phyloP scores from a whole-genome alignment of 2,888 invertebrate species.

The Drosophila incognita region DNA sequence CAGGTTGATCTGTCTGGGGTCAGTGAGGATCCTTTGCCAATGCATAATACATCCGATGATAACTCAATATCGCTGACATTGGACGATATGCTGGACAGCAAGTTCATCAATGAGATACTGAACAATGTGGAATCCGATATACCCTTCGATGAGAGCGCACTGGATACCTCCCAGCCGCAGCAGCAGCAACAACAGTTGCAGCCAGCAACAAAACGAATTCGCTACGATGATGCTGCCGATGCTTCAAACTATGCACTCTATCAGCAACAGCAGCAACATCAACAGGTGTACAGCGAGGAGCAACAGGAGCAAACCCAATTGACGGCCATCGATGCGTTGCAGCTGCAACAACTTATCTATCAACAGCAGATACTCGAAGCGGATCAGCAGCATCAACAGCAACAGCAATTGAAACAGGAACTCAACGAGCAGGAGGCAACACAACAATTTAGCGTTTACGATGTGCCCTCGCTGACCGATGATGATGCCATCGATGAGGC shows the following conservation, averaged over 20 bases:
- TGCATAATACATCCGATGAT: conserved; percentile 79
- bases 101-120: conserved; percentile 83
- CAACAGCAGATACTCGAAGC: conserved; percentile 72
- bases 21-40: conserved; percentile 61
- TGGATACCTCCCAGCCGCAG: conserved; percentile 63
- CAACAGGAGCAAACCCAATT: conserved; percentile 62
- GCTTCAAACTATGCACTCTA: conserved; percentile 62
- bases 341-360: conserved; percentile 79
- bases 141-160: conserved; percentile 81
- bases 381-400: conserved; percentile 69
- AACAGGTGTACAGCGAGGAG: conserved; percentile 60
- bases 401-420: conserved; percentile 56
- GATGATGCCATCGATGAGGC: conserved; percentile 34
- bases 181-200: conserved; percentile 43
- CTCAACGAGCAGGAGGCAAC: conserved; percentile 34
- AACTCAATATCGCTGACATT: conserved; percentile 82
- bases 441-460: conserved; percentile 76
- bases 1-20: conserved; percentile 49
- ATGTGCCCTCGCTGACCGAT: conserved; percentile 80
- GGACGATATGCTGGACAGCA: conserved; percentile 83
- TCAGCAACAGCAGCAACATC: conserved; percentile 68
- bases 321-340: conserved; percentile 78
- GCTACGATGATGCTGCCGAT: conserved; percentile 72
- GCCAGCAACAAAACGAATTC: conserved; percentile 74
- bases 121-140: conserved; percentile 78